Conservation (phyloP, 1,140 invertebrate species). For the Coelopa frigida region DNA sequence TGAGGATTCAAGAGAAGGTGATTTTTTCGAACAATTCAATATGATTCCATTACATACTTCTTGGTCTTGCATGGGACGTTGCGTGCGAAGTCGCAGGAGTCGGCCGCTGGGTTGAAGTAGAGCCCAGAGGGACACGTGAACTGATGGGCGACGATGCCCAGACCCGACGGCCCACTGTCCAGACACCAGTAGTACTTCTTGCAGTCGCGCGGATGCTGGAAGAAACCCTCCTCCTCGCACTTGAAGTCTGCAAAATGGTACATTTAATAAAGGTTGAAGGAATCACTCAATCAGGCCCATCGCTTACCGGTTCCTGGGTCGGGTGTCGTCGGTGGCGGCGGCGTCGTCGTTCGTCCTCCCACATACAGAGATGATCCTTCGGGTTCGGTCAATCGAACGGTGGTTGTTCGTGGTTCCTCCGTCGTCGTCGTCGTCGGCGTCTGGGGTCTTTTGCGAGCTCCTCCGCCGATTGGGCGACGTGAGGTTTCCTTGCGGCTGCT, state of each 20-base stretch:
- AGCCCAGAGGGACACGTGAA: constrained; percentile 89
- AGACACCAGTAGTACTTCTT: constrained; percentile 95
- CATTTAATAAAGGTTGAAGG: constrained; percentile 8
- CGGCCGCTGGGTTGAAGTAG: constrained; percentile 83
- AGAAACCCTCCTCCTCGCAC: constrained; percentile 90
- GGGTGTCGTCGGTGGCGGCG: constrained; percentile 80
- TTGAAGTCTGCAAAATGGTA: constrained; percentile 61
- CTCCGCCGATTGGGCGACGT: not conserved
- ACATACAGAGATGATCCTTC: constrained; percentile 45
- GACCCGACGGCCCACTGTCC: constrained; percentile 77
- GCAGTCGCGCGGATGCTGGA: constrained; percentile 84
- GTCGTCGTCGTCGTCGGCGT: constrained; percentile 19
- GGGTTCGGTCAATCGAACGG: constrained; percentile 31
- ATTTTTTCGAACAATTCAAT: not conserved
- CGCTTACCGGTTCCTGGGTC: constrained; percentile 71
- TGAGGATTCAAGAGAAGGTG: constrained; percentile 25
- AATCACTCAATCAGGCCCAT: not conserved
- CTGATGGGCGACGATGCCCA: constrained; percentile 85
- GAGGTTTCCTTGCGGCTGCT: constrained; percentile 3
- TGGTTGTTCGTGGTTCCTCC: constrained; percentile 28
- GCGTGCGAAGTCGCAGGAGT: constrained; percentile 84
- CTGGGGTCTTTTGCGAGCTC: constrained; percentile 3
- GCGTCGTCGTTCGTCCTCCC: constrained; percentile 55
- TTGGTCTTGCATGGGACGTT: constrained; percentile 69
- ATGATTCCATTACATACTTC: constrained; percentile 45